Evolutionary conservation across 2,888 invertebrate genomes (phyloP), one percentile per base, ranked within the genome.

Genomic region (Elegia similella): DNA sequence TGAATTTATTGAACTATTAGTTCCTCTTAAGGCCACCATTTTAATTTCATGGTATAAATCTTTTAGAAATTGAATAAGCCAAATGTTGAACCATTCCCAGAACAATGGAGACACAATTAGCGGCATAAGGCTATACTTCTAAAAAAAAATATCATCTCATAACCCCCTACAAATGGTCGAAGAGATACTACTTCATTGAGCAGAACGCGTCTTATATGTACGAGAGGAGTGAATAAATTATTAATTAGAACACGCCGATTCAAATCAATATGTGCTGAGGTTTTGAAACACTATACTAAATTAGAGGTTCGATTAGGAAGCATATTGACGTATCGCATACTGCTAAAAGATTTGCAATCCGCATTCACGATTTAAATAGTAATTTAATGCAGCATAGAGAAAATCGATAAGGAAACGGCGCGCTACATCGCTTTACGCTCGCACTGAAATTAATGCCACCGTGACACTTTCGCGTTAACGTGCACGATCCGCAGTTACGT

Each of bases 391-490:
- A 86, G 90, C 85, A 86, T 83, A 80, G 83, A 84, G 87, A 90
- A 89, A 90, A 90, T 90, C 90, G 88, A 90, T 90, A 90, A 86
- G 84, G 83, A 84, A 85, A 84, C 86, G 77, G 80, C 84, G 83
- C 83, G 84, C 78, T 82, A 83, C 82, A 82, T 80, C 72, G 79
- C 76, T 75, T 68, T 69, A 74, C 76, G 73, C 74, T 77, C 75
- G 71, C 80, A 75, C 78, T 78, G 65, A 73, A 77, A 73, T 80
- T 71, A 74, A 72, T 73, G 71, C 74, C 71, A 73, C 76, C 74
- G 70, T 71, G 70, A 75, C 78, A 80, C 80, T 78, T 80, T 78
- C 71, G 75, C 78, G 68, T 65, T 65, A 60, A 63, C 67, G 62
- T 67, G 42, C 61, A 68, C 63, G 57, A 70, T 72, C 71, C 65